Evolutionary conservation across 2,888 invertebrate species (phyloP).

Genomic region (Metalampra italica): DNA sequence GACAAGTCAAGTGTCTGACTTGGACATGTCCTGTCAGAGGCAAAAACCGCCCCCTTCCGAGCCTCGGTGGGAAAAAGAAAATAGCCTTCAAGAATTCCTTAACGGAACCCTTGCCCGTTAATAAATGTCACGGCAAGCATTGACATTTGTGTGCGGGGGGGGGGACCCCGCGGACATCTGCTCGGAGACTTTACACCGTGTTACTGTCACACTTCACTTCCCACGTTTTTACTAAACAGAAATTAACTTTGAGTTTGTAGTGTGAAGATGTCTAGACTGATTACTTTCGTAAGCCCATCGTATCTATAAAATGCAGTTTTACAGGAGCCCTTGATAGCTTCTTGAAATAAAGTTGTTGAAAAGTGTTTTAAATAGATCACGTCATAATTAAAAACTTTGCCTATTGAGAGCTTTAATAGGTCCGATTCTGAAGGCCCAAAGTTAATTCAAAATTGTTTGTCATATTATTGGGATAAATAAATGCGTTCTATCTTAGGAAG

Average conservation of each 20-base stretch:
- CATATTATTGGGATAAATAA: too few species aligned
- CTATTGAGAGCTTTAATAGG: too few species aligned
- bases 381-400: too few species aligned
- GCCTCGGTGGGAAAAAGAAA: constrained; percentile 48
- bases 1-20: not conserved
- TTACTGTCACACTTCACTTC: constrained; percentile 33
- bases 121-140: constrained; percentile 66
- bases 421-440: too few species aligned
- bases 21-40: not conserved
- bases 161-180: constrained; percentile 32
- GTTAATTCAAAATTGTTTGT: too few species aligned
- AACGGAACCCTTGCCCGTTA: constrained; percentile 62
- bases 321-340: too few species aligned
- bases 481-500: too few species aligned
- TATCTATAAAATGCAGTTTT: too few species aligned
- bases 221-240: constrained; percentile 23
- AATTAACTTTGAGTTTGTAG: constrained; percentile 2
- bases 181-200: constrained; percentile 16
- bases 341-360: too few species aligned
- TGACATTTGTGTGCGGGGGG: constrained; percentile 44
- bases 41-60: constrained; percentile 32
- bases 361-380: too few species aligned
- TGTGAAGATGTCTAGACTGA: not conserved
- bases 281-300: too few species aligned
- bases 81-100: constrained; percentile 54